phyloP scores from a whole-genome alignment of 2,113 vertebrate genomes.

The Mandrillus leucophaeus region DNA sequence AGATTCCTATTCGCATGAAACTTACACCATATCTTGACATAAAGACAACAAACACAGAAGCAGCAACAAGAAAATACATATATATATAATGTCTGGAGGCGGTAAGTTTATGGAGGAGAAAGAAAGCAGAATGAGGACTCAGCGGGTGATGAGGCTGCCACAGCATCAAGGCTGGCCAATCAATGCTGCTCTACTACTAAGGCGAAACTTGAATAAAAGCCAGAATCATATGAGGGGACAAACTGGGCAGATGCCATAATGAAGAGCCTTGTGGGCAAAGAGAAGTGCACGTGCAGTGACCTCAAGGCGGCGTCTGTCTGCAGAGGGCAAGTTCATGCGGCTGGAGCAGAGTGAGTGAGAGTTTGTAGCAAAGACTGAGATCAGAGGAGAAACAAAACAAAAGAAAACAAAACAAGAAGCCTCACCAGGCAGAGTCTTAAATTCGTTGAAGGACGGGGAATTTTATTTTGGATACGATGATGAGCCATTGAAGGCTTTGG shows the following conservation, averaged over 20 bases:
- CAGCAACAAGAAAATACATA: no score
- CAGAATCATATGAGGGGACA: accelerated
- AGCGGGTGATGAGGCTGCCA: no score
- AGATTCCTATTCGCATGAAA: neutral
- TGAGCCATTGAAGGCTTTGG: neutral
- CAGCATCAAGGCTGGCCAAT: accelerated
- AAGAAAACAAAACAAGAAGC: no score
- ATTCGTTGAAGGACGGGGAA: accelerated
- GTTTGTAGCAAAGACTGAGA: neutral
- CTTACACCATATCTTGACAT: neutral
- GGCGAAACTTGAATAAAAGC: neutral
- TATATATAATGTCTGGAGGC: neutral
- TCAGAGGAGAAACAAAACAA: neutral
- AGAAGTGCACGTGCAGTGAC: accelerated
- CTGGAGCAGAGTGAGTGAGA: neutral
- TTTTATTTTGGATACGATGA: neutral
- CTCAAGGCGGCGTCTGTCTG: accelerated
- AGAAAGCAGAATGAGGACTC: neutral
- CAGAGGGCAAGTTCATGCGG: neutral
- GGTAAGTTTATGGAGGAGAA: neutral
- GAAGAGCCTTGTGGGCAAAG: neutral
- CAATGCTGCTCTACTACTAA: accelerated
- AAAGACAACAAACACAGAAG: neutral
- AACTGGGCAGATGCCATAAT: accelerated
- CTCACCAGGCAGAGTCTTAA: accelerated